These are phyloP conservation scores for Artibeus jamaicensis DNA, from an alignment of 2,797 vertebrate genomes.

Conservation along the genomic window DNA sequence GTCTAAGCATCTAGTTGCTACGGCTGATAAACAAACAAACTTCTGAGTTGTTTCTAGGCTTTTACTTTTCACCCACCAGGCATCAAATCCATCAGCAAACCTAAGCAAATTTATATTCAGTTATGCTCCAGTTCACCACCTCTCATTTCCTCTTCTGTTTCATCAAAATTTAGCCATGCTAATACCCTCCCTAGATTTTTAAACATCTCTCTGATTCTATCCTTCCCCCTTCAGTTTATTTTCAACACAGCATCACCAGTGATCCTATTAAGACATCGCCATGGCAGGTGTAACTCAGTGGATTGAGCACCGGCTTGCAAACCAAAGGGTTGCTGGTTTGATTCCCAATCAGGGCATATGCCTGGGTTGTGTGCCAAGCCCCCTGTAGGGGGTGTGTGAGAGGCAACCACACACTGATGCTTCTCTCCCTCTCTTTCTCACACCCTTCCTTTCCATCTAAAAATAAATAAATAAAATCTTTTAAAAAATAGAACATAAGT, in stretches of 20 bases:
- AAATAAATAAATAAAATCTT: no score
- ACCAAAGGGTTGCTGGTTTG: no score
- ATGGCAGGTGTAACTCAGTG: no score
- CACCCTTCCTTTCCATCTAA: no score
- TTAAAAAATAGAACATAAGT: neutral
- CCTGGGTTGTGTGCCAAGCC: no score
- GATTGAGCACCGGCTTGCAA: no score
- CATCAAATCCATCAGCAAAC: neutral
- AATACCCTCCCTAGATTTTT: neutral
- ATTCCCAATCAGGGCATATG: no score
- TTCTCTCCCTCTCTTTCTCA: no score
- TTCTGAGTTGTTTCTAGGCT: neutral
- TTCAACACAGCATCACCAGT: neutral
- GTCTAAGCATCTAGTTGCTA: neutral
- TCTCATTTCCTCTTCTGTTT: neutral
- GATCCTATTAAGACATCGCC: neutral
- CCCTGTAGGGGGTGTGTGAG: no score
- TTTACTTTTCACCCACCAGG: neutral
- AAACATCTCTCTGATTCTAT: neutral
- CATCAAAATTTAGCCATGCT: neutral
- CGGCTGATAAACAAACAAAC: neutral
- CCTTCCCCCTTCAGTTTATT: neutral
- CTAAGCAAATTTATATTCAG: neutral
- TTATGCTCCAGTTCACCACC: neutral
- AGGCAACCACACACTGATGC: no score